phyloP scores from a whole-genome alignment of 1,140 invertebrate genomes.

The Drosophila pruinosa region DNA sequence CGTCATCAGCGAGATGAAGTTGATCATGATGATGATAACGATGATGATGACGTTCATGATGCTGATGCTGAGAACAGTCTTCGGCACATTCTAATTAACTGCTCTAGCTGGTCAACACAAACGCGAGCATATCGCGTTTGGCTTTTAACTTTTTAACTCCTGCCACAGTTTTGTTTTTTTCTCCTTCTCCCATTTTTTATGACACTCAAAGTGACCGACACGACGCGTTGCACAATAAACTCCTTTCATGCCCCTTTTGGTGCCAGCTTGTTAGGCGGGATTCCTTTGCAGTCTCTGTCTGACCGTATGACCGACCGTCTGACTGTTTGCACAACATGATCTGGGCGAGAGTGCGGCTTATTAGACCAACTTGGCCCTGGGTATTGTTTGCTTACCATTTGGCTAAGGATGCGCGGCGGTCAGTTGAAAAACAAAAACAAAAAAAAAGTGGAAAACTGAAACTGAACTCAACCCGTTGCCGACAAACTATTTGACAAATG shows the following conservation, averaged over 20 bases:
- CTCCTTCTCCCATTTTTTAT: constrained; percentile 65
- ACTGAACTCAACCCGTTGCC: constrained; percentile 47
- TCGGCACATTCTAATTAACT: constrained; percentile 75
- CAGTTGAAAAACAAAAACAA: constrained; percentile 14
- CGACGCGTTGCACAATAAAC: constrained; percentile 70
- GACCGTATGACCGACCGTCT: neutral
- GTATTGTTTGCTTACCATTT: constrained; percentile 74
- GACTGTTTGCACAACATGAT: constrained; percentile 73
- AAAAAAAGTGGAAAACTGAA: constrained; percentile 24
- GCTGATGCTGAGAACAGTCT: neutral
- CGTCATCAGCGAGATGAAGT: neutral
- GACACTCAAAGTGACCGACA: constrained; percentile 79
- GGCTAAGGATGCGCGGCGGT: constrained; percentile 54
- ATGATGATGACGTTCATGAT: constrained; percentile 2
- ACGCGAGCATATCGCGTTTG: constrained; percentile 64
- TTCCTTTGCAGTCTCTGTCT: constrained; percentile 38
- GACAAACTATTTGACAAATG: constrained; percentile 75
- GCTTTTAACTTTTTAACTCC: constrained; percentile 58
- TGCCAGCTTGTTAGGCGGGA: constrained; percentile 63
- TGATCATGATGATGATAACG: neutral
- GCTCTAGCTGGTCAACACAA: constrained; percentile 77
- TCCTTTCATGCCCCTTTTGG: constrained; percentile 68
- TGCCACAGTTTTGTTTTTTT: no score
- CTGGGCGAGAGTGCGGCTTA: constrained; percentile 68
- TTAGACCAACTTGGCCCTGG: constrained; percentile 58